Evolutionary conservation across 1,140 invertebrate species (phyloP), one percentile per base, ranked within the genome.

Genomic region (Ooceraea biroi): DNA sequence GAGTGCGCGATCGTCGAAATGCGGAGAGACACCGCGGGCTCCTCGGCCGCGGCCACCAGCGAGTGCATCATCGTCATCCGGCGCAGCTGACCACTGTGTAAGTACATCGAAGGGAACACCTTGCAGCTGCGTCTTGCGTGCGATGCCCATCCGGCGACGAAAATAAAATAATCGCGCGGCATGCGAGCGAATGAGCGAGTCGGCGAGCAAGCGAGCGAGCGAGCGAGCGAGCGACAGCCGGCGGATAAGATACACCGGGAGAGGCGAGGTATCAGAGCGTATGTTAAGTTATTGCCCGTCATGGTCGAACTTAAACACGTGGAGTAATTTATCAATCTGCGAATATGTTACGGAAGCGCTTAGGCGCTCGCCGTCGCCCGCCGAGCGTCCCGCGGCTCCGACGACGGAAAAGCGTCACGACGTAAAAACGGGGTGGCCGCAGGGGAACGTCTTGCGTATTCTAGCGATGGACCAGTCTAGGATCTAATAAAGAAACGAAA

Each of bases 281-380:
- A 89, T 83, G 88, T 89, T 89, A 89, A 89, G 88, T 89, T 89
- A 89, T 89, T 89, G 87, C 82, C 84, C 88, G 85, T 89, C 88
- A 89, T 89, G 88, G 88, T 89, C 88, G 88, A 89, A 89, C 88
- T 89, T 89, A 89, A 89, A 89, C 88, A 89, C 88, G 87, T 89
- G 88, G 87, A 89, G 88, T 89, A 89, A 89, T 89, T 89, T 89
- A 89, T 89, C 88, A 89, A 89, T 89, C 88, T 89, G 85, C 82
- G 88, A 89, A 89, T 89, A 89, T 89, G 88, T 89, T 89, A 89
- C 88, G 88, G 88, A 89, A 89, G 88, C 85, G 87, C 61, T 88
- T 88, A 78, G 61, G 82, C 52, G 74, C 61, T 48, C 55, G 52
- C 46, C 36, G 55, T 84, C 46, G 74, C 30, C 61, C 82, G 41